phyloP scores from a whole-genome alignment of 1,140 invertebrate genomes.

The Camponotus floridanus region DNA sequence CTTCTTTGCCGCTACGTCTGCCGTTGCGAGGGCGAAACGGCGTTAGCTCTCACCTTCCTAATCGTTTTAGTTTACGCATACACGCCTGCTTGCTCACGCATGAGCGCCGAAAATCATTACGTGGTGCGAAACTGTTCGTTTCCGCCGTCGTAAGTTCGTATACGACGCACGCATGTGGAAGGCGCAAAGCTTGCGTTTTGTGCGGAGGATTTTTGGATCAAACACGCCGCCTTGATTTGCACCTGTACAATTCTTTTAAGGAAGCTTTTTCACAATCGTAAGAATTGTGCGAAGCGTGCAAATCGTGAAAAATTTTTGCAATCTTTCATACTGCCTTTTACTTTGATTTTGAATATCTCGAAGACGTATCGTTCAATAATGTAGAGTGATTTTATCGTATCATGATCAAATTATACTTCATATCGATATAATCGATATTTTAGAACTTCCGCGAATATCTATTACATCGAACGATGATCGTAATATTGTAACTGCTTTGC shows the following conservation, averaged over 20 bases:
- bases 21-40: conserved; percentile 63
- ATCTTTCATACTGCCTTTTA: not conserved
- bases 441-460: not conserved
- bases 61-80: conserved; percentile 81
- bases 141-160: conserved; percentile 61
- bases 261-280: not conserved
- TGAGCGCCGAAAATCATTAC: conserved; percentile 74
- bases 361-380: not conserved
- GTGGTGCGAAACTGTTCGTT: conserved; percentile 67
- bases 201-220: conserved; percentile 10
- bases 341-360: not conserved
- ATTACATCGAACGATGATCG: not conserved
- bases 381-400: conserved; percentile 22
- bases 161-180: conserved; percentile 44
- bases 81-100: conserved; percentile 49
- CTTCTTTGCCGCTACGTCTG: conserved; percentile 18
- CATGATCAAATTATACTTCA: conserved; percentile 25
- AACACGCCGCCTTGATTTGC: not conserved
- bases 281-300: not conserved
- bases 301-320: not conserved
- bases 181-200: not conserved
- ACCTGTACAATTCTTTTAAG: not conserved
- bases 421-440: conserved; percentile 19
- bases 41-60: conserved; percentile 79
- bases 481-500: conserved; percentile 8